phyloP scores from a whole-genome alignment of 1,140 invertebrate species.

The Halesus radiatus region DNA sequence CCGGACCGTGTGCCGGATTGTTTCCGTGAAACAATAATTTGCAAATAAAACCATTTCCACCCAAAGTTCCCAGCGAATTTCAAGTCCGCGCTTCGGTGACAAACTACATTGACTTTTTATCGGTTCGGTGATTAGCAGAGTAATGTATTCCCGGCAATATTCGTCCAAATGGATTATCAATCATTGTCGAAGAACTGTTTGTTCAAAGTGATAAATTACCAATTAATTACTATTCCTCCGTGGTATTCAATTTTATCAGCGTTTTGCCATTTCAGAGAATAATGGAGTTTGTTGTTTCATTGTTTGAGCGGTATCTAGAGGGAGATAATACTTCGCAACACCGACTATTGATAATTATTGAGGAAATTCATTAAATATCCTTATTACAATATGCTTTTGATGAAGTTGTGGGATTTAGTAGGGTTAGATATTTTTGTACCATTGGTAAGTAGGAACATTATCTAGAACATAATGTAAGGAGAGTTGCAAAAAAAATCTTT shows the following conservation, averaged over 20 bases:
- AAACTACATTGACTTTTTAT: slow-evolving; percentile 3
- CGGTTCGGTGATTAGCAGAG: not conserved
- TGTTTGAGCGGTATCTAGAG: not conserved
- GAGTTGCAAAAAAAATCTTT: no score
- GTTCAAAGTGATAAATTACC: slow-evolving; percentile 9
- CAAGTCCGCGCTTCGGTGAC: not conserved
- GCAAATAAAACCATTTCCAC: no score
- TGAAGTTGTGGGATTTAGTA: no score
- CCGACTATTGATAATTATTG: no score
- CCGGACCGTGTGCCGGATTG: no score
- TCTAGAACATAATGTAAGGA: no score
- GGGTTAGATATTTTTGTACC: no score
- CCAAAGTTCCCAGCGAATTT: no score
- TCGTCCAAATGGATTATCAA: not conserved
- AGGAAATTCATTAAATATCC: no score
- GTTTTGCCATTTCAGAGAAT: not conserved
- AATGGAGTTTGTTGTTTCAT: not conserved
- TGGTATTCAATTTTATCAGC: not conserved
- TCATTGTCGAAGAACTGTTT: slow-evolving; percentile 9
- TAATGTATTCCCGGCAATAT: not conserved
- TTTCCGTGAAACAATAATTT: no score
- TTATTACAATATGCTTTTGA: no score
- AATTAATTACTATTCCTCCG: slow-evolving; percentile 5
- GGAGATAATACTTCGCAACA: not conserved
- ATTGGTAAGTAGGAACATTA: no score